Evolutionary conservation across 2,797 vertebrate species (phyloP), one percentile per base, ranked within the genome.

Genomic region (Psittacula echo): DNA sequence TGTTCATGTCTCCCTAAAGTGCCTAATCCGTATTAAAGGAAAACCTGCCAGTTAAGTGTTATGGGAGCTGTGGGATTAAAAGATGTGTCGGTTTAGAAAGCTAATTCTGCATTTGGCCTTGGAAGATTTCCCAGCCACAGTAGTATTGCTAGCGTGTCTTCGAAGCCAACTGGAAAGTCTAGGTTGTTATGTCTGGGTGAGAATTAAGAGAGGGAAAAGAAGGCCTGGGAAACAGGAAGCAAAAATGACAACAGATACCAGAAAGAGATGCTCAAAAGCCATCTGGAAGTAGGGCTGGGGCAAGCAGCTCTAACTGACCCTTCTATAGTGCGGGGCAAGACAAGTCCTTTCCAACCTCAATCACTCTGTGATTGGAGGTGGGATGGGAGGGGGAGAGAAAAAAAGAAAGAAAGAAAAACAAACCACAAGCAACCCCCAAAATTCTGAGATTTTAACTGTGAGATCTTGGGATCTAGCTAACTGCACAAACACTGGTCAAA

Each of bases 121-220:
- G 71, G 70, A 94, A 95, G 24, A 24, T 76, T 91, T 91, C 82
- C 85, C 79, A 91, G 70, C 41, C 24, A 39, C 73, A 72, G 48
- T 1, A 62, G 47, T 42, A 65, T 47, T 60, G n/a, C 75, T 64
- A 66, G 10, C 27, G 34, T 64, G n/a, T 54, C 30, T 78, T 64
- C 64, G 34, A 86, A 54, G 5, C 24, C 56, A 82, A 50, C 5
- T 60, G 30, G 44, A 89, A 95, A 79, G 37, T 71, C 37, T 77
- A 65, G 48, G 82, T 80, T 71, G 13, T 51, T 51, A 29, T 14
- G 14, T 79, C 29, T 41, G 41, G 16, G 13, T 47, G 53, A 85
- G 32, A 73, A 91, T 27, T 80, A 62, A 53, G 64, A 70, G 42
- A 66, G 10, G 27, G 16, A 50, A 79, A 85, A 48, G 30, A 79